Base-by-base conservation (phyloP, 1,140 invertebrate species). In the Drosophila lowei region DNA sequence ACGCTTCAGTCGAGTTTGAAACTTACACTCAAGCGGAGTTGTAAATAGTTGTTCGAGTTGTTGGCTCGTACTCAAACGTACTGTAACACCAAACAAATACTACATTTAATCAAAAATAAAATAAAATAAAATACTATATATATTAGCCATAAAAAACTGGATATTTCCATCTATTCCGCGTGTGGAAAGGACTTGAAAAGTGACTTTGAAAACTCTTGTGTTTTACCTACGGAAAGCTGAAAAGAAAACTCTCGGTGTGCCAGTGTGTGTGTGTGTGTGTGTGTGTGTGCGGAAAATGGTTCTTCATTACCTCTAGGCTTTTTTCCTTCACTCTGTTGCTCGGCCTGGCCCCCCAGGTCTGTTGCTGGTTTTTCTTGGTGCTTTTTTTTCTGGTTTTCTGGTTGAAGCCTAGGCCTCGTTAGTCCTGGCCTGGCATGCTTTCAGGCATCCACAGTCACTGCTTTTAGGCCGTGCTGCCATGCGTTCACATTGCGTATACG, bases 21-120 rank as follows among this genome's bases (percentile, higher is more conserved):
- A 91, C 90, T 89, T 91, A 89, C 84, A 89, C 90, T 86, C 76
- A 89, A 76, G 80, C 78, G 84, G 90, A 90, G 88, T 90, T 90
- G 88, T 84, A 90, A 90, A 88, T 89, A 88, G 86, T 85, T 61
- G 85, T 85, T 89, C 89, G 89, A 89, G 89, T 90, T 90, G 77
- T 89, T 90, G 86, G 86, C 89, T 90, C 89, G 89, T 90, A 90
- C 89, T 90, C 89, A 90, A 90, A 90, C 77, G 89, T 90, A 90
- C 79, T 85, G 74, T 80, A 90, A 79, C 72, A 67, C 55, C 7
- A 30, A 25, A 25, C 23, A 5, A 25, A 25, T 25, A 25, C 5
- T 25, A 25, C 23, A 25, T 25, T 25, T 25, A 25, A 25, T 5
- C 23, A 25, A 43, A 59, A 53, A 53, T 23, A 52, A 41, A 30